Evolutionary conservation across 2,888 invertebrate genomes (phyloP), one percentile per base, ranked within the genome.

Genomic region (Microplitis manilae): DNA sequence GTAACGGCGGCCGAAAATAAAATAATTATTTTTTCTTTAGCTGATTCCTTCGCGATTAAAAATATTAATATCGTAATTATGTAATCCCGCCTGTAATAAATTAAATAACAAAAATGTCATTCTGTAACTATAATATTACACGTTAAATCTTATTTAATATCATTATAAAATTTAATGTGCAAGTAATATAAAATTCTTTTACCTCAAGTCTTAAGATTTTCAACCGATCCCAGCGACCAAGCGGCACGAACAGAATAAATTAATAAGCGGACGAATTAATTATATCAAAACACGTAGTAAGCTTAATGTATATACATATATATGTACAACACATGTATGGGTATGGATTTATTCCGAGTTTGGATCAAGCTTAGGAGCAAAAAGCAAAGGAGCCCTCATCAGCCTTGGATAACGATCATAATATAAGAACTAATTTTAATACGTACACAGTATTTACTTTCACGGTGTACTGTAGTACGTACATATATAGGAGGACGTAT

Each of bases 261-360:
- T 82, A 83, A 83, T 83, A 83, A 83, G 76, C 79, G 77, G 81
- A 81, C 77, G 80, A 82, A 81, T 81, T 82, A 83, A 83, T 83
- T 83, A 81, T 81, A 79, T 77, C 41, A 77, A 68, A 40, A 70
- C 80, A 80, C 79, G 81, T 79, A 75, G 65, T 20, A 6, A 13
- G 65, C 20, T 8, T 50, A 13, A 13, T 65, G 39, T 76, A 64
- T 41, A 61, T 62, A 69, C 61, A 72, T 62, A 67, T 30, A 30
- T 30, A 30, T 30, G 30, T 30, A 30, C 30, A 30, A 61, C 59
- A 69, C 68, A 72, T 62, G 30, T 68, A 69, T 71, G 64, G 40
- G 40, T 39, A 68, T 59, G 38, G 20, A 75, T 75, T 75, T 69
- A 75, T 79, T 68, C 65, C 68, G 59, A 69, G 67, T 60, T 59